phyloP scores from a whole-genome alignment of 2,888 invertebrate species.

The Ectemnius continuus region DNA sequence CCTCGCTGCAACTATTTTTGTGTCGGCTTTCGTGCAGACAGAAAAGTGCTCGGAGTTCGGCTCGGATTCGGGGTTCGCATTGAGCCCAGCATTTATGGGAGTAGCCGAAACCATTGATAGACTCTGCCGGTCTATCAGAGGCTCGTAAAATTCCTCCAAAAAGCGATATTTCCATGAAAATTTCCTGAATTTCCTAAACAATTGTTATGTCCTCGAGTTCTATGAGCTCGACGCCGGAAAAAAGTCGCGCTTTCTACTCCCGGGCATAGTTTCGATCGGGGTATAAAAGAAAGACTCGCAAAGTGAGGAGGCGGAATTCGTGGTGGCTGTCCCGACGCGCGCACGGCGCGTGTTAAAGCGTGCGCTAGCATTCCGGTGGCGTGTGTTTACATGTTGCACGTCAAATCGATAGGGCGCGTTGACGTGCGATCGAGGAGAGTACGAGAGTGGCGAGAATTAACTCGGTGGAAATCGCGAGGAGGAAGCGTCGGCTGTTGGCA shows the following conservation, averaged over 20 bases:
- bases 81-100: constrained; percentile 10
- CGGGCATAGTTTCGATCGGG: constrained; percentile 16
- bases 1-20: too few relatives aligned
- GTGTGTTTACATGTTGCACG: constrained; percentile 52
- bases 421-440: constrained; percentile 29
- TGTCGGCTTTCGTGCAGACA: too few relatives aligned
- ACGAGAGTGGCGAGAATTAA: constrained; percentile 26
- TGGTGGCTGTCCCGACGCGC: background rate
- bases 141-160: too few relatives aligned
- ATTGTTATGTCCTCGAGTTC: background rate
- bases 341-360: too few relatives aligned
- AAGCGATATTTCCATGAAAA: too few relatives aligned
- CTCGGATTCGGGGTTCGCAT: constrained; percentile 3
- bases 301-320: constrained; percentile 24
- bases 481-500: constrained; percentile 27
- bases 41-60: too few relatives aligned
- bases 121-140: too few relatives aligned
- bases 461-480: constrained; percentile 35
- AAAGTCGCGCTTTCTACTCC: constrained; percentile 48
- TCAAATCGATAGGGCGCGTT: constrained; percentile 51
- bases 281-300: constrained; percentile 10
- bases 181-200: too few relatives aligned
- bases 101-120: too few relatives aligned
- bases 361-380: constrained; percentile 1
- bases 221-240: constrained; percentile 10